Evolutionary conservation across 1,140 invertebrate species (phyloP), one percentile per base, ranked within the genome.

Genomic region (Drosophila ananassae): DNA sequence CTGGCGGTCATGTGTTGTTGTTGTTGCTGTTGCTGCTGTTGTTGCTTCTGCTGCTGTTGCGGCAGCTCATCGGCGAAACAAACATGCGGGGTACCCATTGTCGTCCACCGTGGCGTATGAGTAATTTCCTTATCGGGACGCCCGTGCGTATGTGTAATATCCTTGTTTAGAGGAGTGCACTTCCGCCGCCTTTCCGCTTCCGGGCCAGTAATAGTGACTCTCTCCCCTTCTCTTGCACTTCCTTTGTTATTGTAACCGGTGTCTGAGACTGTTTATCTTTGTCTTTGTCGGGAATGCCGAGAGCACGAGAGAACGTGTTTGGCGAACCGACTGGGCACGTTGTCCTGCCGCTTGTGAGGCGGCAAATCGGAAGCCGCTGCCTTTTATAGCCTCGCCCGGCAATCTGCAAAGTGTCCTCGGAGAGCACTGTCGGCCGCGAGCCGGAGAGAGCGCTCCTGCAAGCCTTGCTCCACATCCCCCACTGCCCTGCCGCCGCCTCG

Each of bases 281-380:
- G 22, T 30, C 24, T 60, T 39, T 8, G 39, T 41, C 50, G 47
- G 34, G 34, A 24, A 12, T 21, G 17, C 9, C 24, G 59, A 67
- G 34, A 64, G 63, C 17, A 34, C 22, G 51, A 68, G 62, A 67
- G 62, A 24, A 34, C 28, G 60, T 25, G 24, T 22, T 22, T 12
- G 4, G 51, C 60, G 64, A 55, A 52, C 61, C 72, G 72, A 74
- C 72, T 44, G 48, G 71, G 60, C 72, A 55, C 79, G 83, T 79
- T 83, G 83, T 89, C 83, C 79, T 89, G 77, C 77, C 64, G 83
- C 83, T 85, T 89, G 81, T 89, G 83, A 89, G 83, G 89, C 83
- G 83, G 83, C 83, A 77, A 64, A 67, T 89, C 25, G 60, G 34
- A 56, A 46, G 83, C 84, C 83, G 79, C 72, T 60, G 62, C 22